Percentiles rank a stretch among this genome's conserved stretches.
These are phyloP conservation scores for Pachypanchax playfairii DNA, from an alignment of 2,113 vertebrate genomes.

Conservation along the genomic window DNA sequence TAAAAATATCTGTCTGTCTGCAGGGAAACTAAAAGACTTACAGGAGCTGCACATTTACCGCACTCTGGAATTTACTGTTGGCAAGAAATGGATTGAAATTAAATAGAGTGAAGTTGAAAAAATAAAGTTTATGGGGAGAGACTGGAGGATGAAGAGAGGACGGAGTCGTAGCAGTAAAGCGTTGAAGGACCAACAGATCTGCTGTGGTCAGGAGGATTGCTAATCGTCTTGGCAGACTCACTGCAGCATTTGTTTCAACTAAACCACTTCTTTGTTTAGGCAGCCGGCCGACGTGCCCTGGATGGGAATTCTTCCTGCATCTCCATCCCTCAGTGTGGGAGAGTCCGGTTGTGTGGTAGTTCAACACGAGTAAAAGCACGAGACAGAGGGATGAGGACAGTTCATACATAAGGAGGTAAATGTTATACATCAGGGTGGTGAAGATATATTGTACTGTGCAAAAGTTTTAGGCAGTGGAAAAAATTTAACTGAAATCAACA, in stretches of 20 bases:
- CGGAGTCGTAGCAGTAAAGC: neutral
- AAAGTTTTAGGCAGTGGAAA: no score
- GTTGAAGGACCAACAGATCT: slow-evolving; percentile 4
- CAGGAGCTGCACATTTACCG: neutral
- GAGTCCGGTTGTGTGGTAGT: neutral
- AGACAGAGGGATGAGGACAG: neutral
- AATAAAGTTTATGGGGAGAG: neutral
- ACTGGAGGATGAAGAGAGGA: neutral
- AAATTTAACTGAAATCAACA: no score
- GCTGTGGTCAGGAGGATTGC: slow-evolving; percentile 15
- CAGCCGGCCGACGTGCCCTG: slow-evolving; percentile 1
- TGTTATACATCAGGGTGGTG: no score
- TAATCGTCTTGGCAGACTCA: slow-evolving; percentile 8
- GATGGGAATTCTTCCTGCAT: slow-evolving; percentile 10
- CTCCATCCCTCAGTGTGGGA: neutral
- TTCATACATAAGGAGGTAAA: slow-evolving; percentile 12
- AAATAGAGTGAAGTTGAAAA: neutral
- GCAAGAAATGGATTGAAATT: neutral
- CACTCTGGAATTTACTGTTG: neutral
- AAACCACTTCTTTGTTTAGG: slow-evolving; percentile 24
- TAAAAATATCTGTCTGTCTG: neutral
- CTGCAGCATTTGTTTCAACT: slow-evolving; percentile 20
- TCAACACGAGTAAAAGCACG: neutral
- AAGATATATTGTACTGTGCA: no score
- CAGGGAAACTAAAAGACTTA: neutral